Conservation (phyloP, 2,113 vertebrate genomes). For the Hylia prasina region DNA sequence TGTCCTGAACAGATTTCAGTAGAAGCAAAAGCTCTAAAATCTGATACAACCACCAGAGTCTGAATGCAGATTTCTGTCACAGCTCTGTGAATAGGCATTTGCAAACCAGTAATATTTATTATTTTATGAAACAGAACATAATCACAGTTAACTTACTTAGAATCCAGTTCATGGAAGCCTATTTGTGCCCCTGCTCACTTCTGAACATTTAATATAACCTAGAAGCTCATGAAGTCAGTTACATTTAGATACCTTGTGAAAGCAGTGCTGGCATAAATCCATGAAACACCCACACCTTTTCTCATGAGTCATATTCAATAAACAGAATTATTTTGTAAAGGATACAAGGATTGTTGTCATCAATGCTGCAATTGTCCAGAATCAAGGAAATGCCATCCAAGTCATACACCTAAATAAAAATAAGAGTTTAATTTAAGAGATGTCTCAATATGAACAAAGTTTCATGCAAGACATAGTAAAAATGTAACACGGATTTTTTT, state of each 20-base stretch:
- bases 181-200: background rate
- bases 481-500: background rate
- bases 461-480: background rate
- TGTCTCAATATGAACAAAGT: background rate
- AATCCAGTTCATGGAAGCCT: background rate
- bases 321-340: conserved; percentile 64
- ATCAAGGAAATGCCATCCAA: conserved; percentile 91
- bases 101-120: background rate
- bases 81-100: background rate
- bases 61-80: background rate
- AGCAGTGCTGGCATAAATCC: background rate
- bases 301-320: background rate
- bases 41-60: background rate
- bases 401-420: conserved; percentile 79
- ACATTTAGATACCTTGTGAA: background rate
- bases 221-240: background rate
- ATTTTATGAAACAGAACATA: background rate
- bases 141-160: background rate
- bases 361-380: conserved; percentile 91
- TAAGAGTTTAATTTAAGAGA: background rate
- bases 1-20: background rate
- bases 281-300: background rate
- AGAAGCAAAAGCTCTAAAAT: background rate
- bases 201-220: background rate
- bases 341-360: conserved; percentile 99